Base-by-base conservation (phyloP, 1,140 invertebrate genomes). In the Mizuhopecten yessoensis region DNA sequence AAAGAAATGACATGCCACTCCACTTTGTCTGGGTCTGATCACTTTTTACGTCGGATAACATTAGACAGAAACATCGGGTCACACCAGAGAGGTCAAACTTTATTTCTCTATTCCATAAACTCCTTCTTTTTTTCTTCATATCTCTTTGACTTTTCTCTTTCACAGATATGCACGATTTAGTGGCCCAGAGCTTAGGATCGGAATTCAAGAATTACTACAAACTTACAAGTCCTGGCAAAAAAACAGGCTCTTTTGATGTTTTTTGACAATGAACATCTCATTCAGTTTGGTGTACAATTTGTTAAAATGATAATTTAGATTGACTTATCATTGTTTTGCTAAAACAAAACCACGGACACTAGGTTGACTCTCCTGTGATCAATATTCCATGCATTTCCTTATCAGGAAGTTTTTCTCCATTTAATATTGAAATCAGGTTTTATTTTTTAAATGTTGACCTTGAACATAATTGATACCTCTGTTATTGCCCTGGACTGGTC, bases 161-260 rank as follows among this genome's bases (percentile, higher is more conserved):
- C 33, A 89, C 90, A 93, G 91, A 87, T 34, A 93, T 92, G 88
- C 92, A 92, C 57, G 93, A 94, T 87, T 87, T 93, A 33, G 87
- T 90, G 87, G 89, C 33, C 15, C 34, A 94, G 49, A 94, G 93
- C 87, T 90, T 95, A 88, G 94, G 94, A 34, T 92, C 92, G 36
- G 95, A 95, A 49, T 95, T 95, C 94, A 95, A 94, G 90, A 93
- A 94, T 29, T 94, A 93, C 93, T 95, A 95, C 94, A 95, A 95
- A 94, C 87, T 94, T 86, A 95, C 94, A 49, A 94, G 94, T 88
- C 95, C 95, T 49, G 91, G 92, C 20, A 95, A 93, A 92, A 95
- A 95, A 90, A 92, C 87, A 89, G 39, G 91, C 33, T 92, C 92
- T 33, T 34, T 90, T 75, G 57, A 75, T 75, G 57, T 75, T 29